These are phyloP conservation scores for Globia sparganii DNA, from an alignment of 2,888 invertebrate species.

Conservation along the genomic window DNA sequence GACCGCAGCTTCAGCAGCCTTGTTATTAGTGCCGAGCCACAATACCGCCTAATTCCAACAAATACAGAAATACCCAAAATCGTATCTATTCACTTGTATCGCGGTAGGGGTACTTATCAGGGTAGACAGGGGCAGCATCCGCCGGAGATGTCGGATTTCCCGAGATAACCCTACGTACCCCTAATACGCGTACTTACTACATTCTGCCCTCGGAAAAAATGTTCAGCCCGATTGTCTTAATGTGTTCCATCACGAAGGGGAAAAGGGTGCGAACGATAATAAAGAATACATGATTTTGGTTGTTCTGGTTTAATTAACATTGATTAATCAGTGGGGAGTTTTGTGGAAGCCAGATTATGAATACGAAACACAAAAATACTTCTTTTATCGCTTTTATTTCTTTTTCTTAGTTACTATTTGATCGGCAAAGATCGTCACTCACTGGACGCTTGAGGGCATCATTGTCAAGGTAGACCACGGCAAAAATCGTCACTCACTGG, in stretches of 20 bases:
- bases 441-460: background rate
- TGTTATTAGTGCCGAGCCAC: constrained; percentile 1
- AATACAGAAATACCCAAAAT: constrained; percentile 45
- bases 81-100: constrained; percentile 60
- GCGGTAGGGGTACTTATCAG: constrained; percentile 67
- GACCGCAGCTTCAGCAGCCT: background rate
- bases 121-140: constrained; percentile 70
- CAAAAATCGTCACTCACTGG: background rate
- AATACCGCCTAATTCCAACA: constrained; percentile 29
- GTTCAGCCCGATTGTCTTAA: constrained; percentile 61
- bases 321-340: background rate
- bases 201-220: constrained; percentile 51
- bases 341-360: background rate
- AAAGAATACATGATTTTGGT: constrained; percentile 24
- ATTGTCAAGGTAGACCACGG: background rate
- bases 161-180: constrained; percentile 70
- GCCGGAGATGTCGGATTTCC: constrained; percentile 75
- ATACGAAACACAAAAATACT: background rate
- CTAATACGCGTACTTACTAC: constrained; percentile 60
- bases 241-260: constrained; percentile 56
- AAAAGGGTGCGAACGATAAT: constrained; percentile 54
- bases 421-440: background rate
- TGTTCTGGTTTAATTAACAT: constrained; percentile 41
- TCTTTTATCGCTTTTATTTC: background rate
- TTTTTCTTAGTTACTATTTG: background rate